Evolutionary conservation across 2,797 vertebrate genomes (phyloP), one percentile per base, ranked within the genome.

Genomic region (Bufotes viridis): DNA sequence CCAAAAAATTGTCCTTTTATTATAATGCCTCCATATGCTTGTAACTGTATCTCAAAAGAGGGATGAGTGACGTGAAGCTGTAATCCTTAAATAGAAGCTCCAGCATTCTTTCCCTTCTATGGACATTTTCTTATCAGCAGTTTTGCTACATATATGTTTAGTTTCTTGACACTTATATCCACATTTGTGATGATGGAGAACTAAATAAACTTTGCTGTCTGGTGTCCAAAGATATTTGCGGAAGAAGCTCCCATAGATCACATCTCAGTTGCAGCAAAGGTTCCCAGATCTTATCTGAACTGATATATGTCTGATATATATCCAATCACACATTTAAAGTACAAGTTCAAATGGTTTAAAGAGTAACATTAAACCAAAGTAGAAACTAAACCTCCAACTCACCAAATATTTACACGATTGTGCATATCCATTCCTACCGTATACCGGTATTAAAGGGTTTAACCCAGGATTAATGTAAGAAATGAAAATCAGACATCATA

Each of bases 141-240:
- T 75, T 75, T 51, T 22, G 49, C 49, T 75, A 51, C 72, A 74
- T 84, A 24, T n/a, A 49, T 60, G 53, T 61, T 60, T 57, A 75
- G 29, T 74, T 42, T n/a, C 29, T 22, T n/a, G 29, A n/a, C 57
- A 22, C 20, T 49, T 20, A 75, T 49, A 72, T 75, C 15, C n/a
- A 61, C 20, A 60, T 81, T 49, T 17, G 49, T 74, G 82, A 49
- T 75, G 69, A 75, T 57, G 55, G 69, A 84, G 26, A 75, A n/a
- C 55, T 42, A 60, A 22, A 76, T 84, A 84, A 60, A 51, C 57
- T 70, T 70, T 55, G 9, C 82, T 22, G 57, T 84, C 57, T 84
- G n/a, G 57, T 75, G 58, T 76, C 12, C 22, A 7, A 14, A 63
- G 34, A 14, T 7, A 12, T 65, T 49, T 81, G 10, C 22, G 14